Base-by-base conservation (phyloP, 2,113 vertebrate species). In the Calyptomena viridis region DNA sequence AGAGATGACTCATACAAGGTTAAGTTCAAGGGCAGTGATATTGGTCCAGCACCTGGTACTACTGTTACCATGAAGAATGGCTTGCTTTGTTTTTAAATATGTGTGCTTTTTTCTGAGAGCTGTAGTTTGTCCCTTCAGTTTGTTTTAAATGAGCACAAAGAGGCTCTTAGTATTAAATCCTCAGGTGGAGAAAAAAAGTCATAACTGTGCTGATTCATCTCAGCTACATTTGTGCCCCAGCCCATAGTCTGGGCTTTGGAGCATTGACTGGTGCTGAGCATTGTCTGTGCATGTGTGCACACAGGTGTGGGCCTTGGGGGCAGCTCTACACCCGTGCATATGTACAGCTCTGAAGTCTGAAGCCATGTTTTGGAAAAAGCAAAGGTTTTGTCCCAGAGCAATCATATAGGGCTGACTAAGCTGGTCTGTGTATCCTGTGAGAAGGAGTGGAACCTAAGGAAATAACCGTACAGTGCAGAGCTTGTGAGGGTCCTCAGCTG, bases 21-120 rank as follows among this genome's bases (percentile, higher is more conserved):
- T 84, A 81, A 92, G 42, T 85, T 96, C 89, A 91, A 96, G 85
- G 96, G 42, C 12, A 87, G 56, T 2, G 42, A 14, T 86, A 85
- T 27, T 40, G 22, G 37, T 46, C 30, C 39, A 78, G 73, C 75
- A 68, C 47, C 85, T 86, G 77, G 69, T 74, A 39, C 44, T 28
- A 71, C 85, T 92, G 71, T 42, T 90, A 72, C 58, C 30, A 11
- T 2, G 31, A 76, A 84, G 80, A 35, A 40, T 27, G 12, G 16
- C 37, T 58, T 59, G 46, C 71, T 60, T 3, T 11, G 14, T 47
- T 80, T 73, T 93, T 52, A 94, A 94, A 83, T 10, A 58, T 7
- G 20, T 42, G 19, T 53, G 17, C 67, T 85, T 83, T 82, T 39
- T 47, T 44, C 66, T 39, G 19, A 66, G 37, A 79, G n/a, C 23